Evolutionary conservation across 30 jellyfish, hydroid and myxozoan species (phyloP).

Genomic region (Catostylus mosaicus): DNA sequence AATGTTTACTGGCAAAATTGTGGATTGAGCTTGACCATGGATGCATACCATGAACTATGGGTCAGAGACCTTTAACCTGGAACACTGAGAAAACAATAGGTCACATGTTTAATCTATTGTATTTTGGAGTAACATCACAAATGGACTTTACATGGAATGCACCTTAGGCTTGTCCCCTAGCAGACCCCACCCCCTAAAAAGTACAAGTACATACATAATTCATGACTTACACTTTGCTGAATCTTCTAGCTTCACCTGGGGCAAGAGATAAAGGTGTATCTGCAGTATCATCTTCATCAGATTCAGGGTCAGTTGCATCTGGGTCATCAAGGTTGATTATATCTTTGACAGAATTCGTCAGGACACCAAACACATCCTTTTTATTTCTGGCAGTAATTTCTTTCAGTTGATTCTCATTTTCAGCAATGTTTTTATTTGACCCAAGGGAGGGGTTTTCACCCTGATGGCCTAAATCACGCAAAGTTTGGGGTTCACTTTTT

Average conservation of each 20-base stretch:
- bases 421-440: constrained; percentile 2
- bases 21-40: too few relatives aligned
- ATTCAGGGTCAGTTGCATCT: constrained; percentile 79
- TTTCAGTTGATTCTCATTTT: background rate
- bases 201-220: background rate
- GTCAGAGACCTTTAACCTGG: too few relatives aligned
- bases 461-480: background rate
- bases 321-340: constrained; percentile 56
- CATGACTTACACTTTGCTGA: constrained; percentile 2
- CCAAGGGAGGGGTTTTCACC: constrained; percentile 25
- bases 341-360: constrained; percentile 42
- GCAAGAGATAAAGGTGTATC: background rate
- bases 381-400: constrained; percentile 7
- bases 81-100: too few relatives aligned
- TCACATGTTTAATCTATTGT: too few relatives aligned
- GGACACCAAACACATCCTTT: constrained; percentile 41
- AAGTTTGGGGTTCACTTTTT: background rate
- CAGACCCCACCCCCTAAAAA: too few relatives aligned
- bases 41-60: too few relatives aligned
- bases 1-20: too few relatives aligned
- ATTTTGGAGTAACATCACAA: too few relatives aligned
- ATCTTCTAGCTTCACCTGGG: background rate
- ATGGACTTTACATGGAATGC: too few relatives aligned
- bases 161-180: too few relatives aligned
- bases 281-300: constrained; percentile 60